phyloP scores from a whole-genome alignment of 1,140 invertebrate genomes.

The Oedothorax gibbosus region DNA sequence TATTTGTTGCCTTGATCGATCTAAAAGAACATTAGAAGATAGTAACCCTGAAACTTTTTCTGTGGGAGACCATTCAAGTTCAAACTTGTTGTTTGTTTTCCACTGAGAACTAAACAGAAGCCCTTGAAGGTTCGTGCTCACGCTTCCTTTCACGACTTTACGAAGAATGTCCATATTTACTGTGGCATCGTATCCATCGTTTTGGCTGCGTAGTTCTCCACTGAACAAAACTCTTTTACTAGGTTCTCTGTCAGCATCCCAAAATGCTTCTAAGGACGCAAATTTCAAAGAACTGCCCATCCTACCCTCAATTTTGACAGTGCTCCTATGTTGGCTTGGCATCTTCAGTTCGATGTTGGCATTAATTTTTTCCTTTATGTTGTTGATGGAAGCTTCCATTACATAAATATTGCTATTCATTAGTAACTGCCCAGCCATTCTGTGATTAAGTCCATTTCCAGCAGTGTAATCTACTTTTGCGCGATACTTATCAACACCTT shows the following conservation, averaged over 20 bases:
- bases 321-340: conserved; percentile 15
- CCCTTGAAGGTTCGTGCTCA: conserved; percentile 33
- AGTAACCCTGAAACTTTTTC: conserved; percentile 14
- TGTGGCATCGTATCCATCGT: conserved; percentile 46
- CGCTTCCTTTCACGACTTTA: conserved; percentile 24
- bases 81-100: conserved; percentile 38
- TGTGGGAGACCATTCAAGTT: conserved; percentile 41
- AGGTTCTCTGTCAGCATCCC: conserved; percentile 59
- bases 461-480: conserved; percentile 21
- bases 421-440: background rate
- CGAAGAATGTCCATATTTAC: conserved; percentile 22
- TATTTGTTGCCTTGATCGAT: conserved; percentile 16
- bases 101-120: conserved; percentile 14
- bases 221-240: conserved; percentile 40
- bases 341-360: conserved; percentile 45
- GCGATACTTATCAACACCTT: conserved; percentile 31
- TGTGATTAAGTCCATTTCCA: conserved; percentile 32
- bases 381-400: conserved; percentile 6
- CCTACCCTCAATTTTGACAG: conserved; percentile 25
- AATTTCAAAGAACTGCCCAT: conserved; percentile 9
- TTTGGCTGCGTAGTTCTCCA: conserved; percentile 17
- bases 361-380: conserved; percentile 8
- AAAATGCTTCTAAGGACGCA: conserved; percentile 41
- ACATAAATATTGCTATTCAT: conserved; percentile 32
- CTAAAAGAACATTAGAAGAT: background rate